Percentiles rank a stretch among this genome's conserved stretches.
Evolutionary conservation across 2,113 vertebrate genomes (phyloP).

Genomic region (Dromaius novaehollandiae): DNA sequence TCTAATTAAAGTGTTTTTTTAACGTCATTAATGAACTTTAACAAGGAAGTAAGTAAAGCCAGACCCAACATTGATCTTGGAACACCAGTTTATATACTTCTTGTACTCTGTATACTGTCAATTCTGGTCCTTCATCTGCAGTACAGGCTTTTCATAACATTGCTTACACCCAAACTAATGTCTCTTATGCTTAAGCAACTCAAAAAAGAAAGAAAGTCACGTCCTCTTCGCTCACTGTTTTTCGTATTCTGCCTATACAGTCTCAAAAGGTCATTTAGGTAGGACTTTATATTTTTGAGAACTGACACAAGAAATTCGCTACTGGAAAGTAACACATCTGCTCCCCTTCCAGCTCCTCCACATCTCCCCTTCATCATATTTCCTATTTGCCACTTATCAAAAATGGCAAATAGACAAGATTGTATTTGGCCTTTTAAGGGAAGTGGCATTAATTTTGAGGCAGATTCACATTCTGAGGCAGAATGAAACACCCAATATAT

Average conservation of each 20-base stretch:
- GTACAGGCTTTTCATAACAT: background rate
- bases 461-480: background rate
- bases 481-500: background rate
- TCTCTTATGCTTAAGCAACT: background rate
- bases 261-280: background rate
- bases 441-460: background rate
- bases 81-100: conserved; percentile 25
- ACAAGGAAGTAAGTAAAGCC: conserved; percentile 57
- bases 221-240: background rate
- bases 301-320: background rate
- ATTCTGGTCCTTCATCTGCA: conserved; percentile 2
- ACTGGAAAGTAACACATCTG: background rate
- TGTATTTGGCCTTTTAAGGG: background rate
- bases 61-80: conserved; percentile 9
- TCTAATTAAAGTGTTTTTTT: conserved; percentile 37
- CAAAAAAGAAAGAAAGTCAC: background rate
- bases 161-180: background rate
- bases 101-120: conserved; percentile 40
- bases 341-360: background rate
- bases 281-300: background rate
- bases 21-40: conserved; percentile 45
- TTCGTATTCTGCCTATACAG: background rate
- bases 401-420: background rate
- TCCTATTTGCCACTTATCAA: background rate
- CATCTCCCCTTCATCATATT: background rate